Base-by-base conservation (phyloP, 2,888 invertebrate genomes). In the Rotaria magnacalcarata region DNA sequence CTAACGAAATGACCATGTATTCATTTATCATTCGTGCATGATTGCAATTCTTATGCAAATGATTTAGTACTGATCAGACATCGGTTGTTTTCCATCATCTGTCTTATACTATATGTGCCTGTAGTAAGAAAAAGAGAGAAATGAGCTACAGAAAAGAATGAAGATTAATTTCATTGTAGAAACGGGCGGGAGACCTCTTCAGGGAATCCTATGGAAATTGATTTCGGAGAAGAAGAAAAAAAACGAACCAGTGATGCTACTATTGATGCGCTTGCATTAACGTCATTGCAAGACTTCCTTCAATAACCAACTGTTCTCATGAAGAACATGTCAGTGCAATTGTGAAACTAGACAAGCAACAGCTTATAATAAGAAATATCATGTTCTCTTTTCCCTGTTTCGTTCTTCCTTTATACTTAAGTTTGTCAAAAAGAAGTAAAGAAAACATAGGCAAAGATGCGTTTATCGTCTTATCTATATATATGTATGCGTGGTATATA, bases 131-230 rank as follows among this genome's bases (percentile, higher is more conserved):
- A 60, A 34, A 67, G 19, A 67, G 34, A 34, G 34, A 67, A 67
- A 67, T 67, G 67, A 67, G 67, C 27, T 6, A 19, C 34, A 67
- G 67, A 67, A 41, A 67, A 67, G 67, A 67, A 34, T 41, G 67
- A 67, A 67, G 67, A 67, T 67, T 67, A 67, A 67, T 67, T 34
- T 67, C 34, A 67, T 67, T 67, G 67, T 67, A 67, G 19, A 41
- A 67, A 67, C 14, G 34, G 14, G 19, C 67, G 67, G 6, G 34
- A 67, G 67, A 41, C 34, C 34, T 67, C 67, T 67, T 67, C 19
- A 34, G 67, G 67, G 67, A 67, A 27, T 67, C 16, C 67, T 67
- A 67, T 67, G 67, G 67, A 67, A 67, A 67, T 67, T 67, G 67
- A 67, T 67, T 67, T 67, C 67, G n/a, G 67, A 67, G 67, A 34